Conservation (phyloP, 2,797 vertebrate species). For the Rhinella marina region DNA sequence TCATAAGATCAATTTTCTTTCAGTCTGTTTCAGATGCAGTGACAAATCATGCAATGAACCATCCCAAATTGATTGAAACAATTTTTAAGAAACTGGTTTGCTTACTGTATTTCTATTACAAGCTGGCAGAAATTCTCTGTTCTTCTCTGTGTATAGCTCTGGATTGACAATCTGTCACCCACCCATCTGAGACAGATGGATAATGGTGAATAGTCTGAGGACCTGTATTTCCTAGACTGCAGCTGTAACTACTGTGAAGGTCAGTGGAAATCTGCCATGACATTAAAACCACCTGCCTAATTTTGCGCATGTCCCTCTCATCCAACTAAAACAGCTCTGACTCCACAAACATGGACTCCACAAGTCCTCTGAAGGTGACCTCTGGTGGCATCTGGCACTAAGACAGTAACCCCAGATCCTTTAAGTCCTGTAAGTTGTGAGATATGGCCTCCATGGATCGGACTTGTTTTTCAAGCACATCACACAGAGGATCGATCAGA, state of each 20-base stretch:
- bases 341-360: no score
- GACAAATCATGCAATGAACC: slow-evolving; percentile 34
- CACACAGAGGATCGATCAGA: no score
- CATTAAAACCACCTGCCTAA: no score
- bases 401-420: no score
- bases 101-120: slow-evolving; percentile 31
- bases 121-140: not conserved
- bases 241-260: slow-evolving; percentile 4
- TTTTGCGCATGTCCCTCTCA: no score
- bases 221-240: not conserved
- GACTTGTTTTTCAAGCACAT: no score
- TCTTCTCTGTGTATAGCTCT: slow-evolving; percentile 9
- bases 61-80: slow-evolving; percentile 38
- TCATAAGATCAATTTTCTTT: slow-evolving; percentile 50
- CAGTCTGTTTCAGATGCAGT: slow-evolving; percentile 30
- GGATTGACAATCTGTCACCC: slow-evolving; percentile 24
- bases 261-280: not conserved
- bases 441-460: no score
- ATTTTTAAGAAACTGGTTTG: slow-evolving; percentile 45
- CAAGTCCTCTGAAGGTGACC: no score
- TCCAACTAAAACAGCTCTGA: no score
- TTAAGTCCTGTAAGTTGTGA: no score
- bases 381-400: no score
- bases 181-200: slow-evolving; percentile 36
- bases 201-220: not conserved